Conservation (phyloP, 2,888 invertebrate species). For the Blastobasis adustella region DNA sequence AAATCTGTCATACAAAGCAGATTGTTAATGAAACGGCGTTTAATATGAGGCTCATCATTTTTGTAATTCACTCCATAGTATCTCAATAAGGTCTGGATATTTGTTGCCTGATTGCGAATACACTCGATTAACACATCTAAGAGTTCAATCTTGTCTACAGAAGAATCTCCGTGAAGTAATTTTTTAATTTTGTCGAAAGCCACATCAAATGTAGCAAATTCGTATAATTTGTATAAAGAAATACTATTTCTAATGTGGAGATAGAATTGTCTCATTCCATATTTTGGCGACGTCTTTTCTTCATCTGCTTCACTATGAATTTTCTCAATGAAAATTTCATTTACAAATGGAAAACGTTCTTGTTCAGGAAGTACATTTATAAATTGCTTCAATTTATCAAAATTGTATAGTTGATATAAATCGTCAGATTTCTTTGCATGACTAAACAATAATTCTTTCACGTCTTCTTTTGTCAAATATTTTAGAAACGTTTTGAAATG, state of each 20-base stretch:
- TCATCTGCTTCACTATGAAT: constrained; percentile 15
- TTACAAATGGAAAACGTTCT: constrained; percentile 40
- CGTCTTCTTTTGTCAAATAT: constrained; percentile 33
- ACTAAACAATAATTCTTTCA: constrained; percentile 34
- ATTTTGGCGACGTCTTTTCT: constrained; percentile 18
- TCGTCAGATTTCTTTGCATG: constrained; percentile 18
- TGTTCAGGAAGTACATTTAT: constrained; percentile 34
- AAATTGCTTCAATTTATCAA: constrained; percentile 28
- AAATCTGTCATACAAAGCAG: constrained; percentile 27
- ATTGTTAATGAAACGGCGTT: constrained; percentile 28
- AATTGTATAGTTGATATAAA: constrained; percentile 21
- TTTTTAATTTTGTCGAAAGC: constrained; percentile 40
- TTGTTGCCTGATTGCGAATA: constrained; percentile 24
- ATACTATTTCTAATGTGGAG: constrained; percentile 5
- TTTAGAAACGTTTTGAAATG: constrained; percentile 38
- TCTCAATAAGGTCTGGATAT: constrained; percentile 31
- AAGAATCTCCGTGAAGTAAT: constrained; percentile 26
- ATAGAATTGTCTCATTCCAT: constrained; percentile 20
- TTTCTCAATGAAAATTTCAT: constrained; percentile 37
- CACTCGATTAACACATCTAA: constrained; percentile 33
- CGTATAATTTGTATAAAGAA: constrained; percentile 38
- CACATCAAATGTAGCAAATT: constrained; percentile 37
- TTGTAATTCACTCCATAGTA: constrained; percentile 35
- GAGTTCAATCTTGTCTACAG: constrained; percentile 24
- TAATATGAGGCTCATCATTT: constrained; percentile 28